Evolutionary conservation across 2,888 invertebrate species (phyloP), one percentile per base, ranked within the genome.

Genomic region (Habrosyne pyritoides): DNA sequence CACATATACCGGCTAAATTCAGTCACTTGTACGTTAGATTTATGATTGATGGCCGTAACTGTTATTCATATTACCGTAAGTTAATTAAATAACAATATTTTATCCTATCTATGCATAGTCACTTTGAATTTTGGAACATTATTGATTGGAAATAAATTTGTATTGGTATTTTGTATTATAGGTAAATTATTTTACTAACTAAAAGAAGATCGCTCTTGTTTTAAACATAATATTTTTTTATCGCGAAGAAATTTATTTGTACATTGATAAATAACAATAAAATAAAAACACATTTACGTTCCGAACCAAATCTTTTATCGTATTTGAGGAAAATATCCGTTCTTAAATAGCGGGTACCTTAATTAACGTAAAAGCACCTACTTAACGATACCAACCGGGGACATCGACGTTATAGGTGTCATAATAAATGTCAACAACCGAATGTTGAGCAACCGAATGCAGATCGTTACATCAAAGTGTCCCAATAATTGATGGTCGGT

Each of bases 401-500:
- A 50, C 8, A 50, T 50, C 14, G 6, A 30, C 42, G n/a, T 47
- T 47, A 24, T 30, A 59, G 42, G 57, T 60, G 55, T 57, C 56
- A 53, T 53, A 47, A 57, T 60, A 60, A 63, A 64, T 53, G 54
- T 50, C 53, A 48, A 4, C 47, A 1, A 7, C 22, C 52, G 54
- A 52, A 21, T 55, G 52, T 52, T 51, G 14, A 28, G 50, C 28
- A 50, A 50, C 18, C 50, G 50, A 28, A 50, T 28, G 50, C 18
- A 28, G 50, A 50, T 53, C 47, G 57, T 58, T 24, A 57, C 48
- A 53, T 21, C 47, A 18, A 48, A 54, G 47, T 36, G 26, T 55
- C 36, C 21, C 50, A 63, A 53, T 61, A 59, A 64, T 67, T 61
- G 53, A 66, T 56, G 56, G 61, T 47, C 61, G 28, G 54, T 21